Base-by-base conservation (phyloP, 2,113 vertebrate genomes). In the Furnarius figulus region DNA sequence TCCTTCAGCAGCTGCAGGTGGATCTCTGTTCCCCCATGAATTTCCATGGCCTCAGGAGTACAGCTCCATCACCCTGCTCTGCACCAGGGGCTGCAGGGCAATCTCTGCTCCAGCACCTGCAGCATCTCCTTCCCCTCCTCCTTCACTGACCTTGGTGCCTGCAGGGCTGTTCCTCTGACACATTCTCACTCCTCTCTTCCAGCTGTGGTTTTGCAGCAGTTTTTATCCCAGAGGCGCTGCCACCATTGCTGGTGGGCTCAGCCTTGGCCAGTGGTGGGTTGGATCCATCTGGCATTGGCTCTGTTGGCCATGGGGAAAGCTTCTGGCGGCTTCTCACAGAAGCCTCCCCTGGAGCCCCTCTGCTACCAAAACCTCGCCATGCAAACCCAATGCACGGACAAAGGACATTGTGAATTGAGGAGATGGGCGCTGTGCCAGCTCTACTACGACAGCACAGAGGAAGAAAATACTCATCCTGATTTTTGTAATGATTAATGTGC, bases 401-500 rank as follows among this genome's bases (percentile, higher is more conserved):
- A 42, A 90, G 37, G 66, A 78, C 22, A 25, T 5, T 25, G n/a
- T 33, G 20, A 85, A 66, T 10, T 66, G 39, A 71, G 30, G 30
- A 87, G 37, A 31, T 18, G 46, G 74, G 63, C 42, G 55, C 31
- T 50, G 30, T 87, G 71, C 37, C 89, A 90, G 67, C 21, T 73
- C 39, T 47, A 39, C 39, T 73, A 85, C 21, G 27, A 53, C n/a
- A 76, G 78, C 63, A 73, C 11, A 70, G 33, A 82, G 37, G 16
- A 96, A 66, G 74, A 85, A 66, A 79, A 79, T 16, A 58, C 35
- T 85, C 23, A 80, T 91, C 27, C 27, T 2, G 2, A 5, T 33
- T 84, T 67, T 85, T 73, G 33, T 86, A 80, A 80, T 59, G 46
- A 79, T 85, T 87, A 84, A 79, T 44, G 58, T 73, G 71, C 61